A percentile compares a stretch with the other conserved stretches of the same genome.
phyloP scores from a whole-genome alignment of 2,797 vertebrate genomes.

The Macrochelys suwanniensis region DNA sequence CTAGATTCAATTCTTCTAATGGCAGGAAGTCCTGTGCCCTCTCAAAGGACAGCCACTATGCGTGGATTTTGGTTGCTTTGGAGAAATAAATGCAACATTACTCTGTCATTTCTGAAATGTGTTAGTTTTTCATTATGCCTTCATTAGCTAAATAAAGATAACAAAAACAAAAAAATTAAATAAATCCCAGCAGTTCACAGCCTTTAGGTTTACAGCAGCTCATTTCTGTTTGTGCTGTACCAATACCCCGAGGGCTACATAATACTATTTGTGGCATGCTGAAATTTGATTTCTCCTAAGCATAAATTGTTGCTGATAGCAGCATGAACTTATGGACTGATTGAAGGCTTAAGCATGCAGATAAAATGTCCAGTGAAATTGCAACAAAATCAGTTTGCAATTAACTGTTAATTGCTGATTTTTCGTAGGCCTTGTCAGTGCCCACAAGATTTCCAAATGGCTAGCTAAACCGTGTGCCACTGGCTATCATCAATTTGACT shows the following conservation, averaged over 20 bases:
- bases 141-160: neutral
- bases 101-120: neutral
- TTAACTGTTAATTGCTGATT: neutral
- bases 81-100: neutral
- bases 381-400: neutral
- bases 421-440: rapidly evolving
- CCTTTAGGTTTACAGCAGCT: rapidly evolving
- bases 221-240: neutral
- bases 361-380: neutral
- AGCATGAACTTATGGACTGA: neutral
- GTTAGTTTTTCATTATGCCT: neutral
- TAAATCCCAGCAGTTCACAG: neutral
- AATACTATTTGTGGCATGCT: neutral
- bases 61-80: neutral
- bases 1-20: rapidly evolving
- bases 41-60: neutral
- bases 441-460: neutral
- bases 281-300: neutral
- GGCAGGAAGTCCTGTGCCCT: neutral
- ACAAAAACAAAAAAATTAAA: neutral
- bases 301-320: conserved; percentile 22
- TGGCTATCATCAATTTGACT: rapidly evolving
- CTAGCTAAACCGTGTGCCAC: rapidly evolving
- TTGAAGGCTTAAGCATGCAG: neutral
- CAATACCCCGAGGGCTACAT: neutral